Percentiles rank a stretch among this genome's conserved stretches.
Evolutionary conservation across 2,797 vertebrate species (phyloP).

Genomic region (Basileuterus tristriatus): DNA sequence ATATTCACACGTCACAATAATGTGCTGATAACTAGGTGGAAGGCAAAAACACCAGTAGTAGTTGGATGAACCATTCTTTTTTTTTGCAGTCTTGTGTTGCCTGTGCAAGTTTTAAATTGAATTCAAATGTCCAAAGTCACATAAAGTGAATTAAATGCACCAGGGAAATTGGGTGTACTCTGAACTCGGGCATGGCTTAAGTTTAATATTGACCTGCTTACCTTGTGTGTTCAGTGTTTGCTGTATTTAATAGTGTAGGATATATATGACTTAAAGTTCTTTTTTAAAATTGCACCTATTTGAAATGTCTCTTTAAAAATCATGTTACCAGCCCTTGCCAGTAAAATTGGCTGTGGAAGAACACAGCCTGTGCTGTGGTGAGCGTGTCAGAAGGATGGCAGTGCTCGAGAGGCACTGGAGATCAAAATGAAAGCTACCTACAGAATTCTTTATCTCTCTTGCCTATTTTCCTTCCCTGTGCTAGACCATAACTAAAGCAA

Average conservation of each 20-base stretch:
- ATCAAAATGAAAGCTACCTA: constrained; percentile 33
- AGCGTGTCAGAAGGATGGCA: constrained; percentile 4
- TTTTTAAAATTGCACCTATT: neutral
- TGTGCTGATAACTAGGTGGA: constrained; percentile 10
- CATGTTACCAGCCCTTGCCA: neutral
- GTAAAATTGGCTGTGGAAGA: neutral
- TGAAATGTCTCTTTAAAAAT: neutral
- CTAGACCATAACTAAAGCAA: neutral
- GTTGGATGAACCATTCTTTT: constrained; percentile 17
- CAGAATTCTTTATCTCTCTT: neutral
- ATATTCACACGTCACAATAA: constrained; percentile 11
- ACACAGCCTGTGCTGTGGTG: neutral
- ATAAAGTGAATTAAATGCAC: neutral
- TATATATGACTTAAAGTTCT: neutral
- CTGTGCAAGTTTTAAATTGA: constrained; percentile 22
- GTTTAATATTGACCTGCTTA: neutral
- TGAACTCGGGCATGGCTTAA: neutral
- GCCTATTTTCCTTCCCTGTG: neutral
- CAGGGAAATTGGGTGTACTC: neutral
- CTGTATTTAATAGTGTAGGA: neutral
- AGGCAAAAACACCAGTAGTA: neutral
- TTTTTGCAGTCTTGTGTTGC: neutral
- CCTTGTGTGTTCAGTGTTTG: neutral
- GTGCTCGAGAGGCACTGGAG: neutral
- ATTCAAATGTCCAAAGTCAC: neutral